Base-by-base conservation (phyloP, 2,888 invertebrate species). In the Octonoba sinensis region DNA sequence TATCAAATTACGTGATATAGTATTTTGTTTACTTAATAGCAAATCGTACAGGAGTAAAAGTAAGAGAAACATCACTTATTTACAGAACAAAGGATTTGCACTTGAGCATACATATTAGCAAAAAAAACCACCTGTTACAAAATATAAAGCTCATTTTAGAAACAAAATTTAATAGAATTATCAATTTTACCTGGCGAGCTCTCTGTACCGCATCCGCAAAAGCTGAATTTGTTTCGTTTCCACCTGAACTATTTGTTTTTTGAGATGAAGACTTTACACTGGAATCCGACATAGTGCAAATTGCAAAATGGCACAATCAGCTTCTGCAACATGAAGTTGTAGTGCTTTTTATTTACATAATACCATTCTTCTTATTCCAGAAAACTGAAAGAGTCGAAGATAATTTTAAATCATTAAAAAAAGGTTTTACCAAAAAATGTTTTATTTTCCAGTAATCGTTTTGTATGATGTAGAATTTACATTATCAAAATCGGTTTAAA, bases 191-290 rank as follows among this genome's bases (percentile, higher is more conserved):
- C 85, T 85, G 84, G 65, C 85, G 69, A 46, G 85, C 85, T 78
- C 85, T 70, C 78, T 83, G 82, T 69, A 85, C 81, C 44, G 85
- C 85, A 78, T 85, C 84, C 78, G 84, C 82, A 76, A 85, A 84
- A 66, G 85, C 85, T 75, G 82, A 64, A 82, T 79, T 84, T 49
- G 82, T 74, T 73, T 83, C 83, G 71, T 69, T 82, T 64, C 70
- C 69, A 51, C 72, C 79, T 57, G 73, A 64, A 82, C 54, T 82
- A 82, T 82, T 82, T 72, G 75, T 36, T 82, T 82, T 82, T 82
- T 82, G 82, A 46, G 82, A 71, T 76, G 76, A 75, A 76, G 82
- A 66, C 67, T 74, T 75, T 8, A 66, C 82, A 82, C 82, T 82
- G 72, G 82, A 82, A 76, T 82, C 82, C 82, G 82, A 82, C 82